A percentile compares a stretch with the other conserved stretches of the same genome.
These are phyloP conservation scores for Gallinago undulata DNA, from an alignment of 2,113 vertebrate genomes.

Conservation along the genomic window DNA sequence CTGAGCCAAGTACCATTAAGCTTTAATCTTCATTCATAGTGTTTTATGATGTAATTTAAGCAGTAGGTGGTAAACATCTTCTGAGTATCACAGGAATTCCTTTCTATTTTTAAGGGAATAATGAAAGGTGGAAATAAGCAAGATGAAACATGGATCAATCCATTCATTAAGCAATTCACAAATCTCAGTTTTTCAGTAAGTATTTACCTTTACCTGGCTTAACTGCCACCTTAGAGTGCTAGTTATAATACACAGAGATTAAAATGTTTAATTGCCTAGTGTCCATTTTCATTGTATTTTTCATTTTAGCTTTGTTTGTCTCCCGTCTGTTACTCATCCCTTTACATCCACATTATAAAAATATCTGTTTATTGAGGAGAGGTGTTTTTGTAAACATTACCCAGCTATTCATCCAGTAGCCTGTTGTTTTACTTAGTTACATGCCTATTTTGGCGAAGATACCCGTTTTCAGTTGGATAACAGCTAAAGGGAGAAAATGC, in stretches of 20 bases:
- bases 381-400: not conserved
- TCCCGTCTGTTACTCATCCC: not conserved
- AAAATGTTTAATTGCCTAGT: not conserved
- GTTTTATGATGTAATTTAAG: not conserved
- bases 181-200: conserved; percentile 93
- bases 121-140: conserved; percentile 91
- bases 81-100: not conserved
- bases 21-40: not conserved
- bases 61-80: not conserved
- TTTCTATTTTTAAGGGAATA: conserved; percentile 82
- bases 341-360: not conserved
- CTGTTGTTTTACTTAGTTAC: not conserved
- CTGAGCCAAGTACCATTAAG: too few relatives aligned
- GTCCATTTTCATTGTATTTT: accelerated
- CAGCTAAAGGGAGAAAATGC: not conserved
- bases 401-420: not conserved
- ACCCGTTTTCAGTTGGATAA: not conserved
- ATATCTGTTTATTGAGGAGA: not conserved
- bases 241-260: not conserved
- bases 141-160: conserved; percentile 95
- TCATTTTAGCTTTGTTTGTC: not conserved
- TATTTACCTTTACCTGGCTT: not conserved
- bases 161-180: conserved; percentile 94
- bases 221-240: not conserved
- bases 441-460: not conserved